Evolutionary conservation across 2,797 vertebrate genomes (phyloP).

Genomic region (Pampus argenteus): DNA sequence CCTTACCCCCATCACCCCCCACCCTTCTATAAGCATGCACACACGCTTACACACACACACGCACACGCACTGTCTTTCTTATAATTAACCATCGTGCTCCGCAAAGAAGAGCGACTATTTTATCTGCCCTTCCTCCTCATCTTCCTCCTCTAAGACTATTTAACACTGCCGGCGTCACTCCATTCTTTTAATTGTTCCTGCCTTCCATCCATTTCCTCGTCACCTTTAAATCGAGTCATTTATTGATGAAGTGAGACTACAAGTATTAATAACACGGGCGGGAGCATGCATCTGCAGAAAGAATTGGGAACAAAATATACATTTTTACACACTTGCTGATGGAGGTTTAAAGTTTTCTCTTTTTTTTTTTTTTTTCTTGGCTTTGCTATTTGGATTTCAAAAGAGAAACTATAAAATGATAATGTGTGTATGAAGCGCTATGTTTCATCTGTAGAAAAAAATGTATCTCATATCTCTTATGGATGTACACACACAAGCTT

Average conservation of each 20-base stretch:
- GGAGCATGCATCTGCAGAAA: constrained; percentile 15
- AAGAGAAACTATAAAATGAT: constrained; percentile 2
- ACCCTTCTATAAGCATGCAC: constrained; percentile 2
- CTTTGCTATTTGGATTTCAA: constrained; percentile 7
- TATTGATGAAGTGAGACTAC: constrained; percentile 28
- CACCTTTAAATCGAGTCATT: constrained; percentile 44
- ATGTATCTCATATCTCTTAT: background rate
- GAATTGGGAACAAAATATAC: background rate
- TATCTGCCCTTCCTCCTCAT: constrained; percentile 60
- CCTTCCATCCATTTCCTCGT: constrained; percentile 48
- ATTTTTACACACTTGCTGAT: constrained; percentile 13
- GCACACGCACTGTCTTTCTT: constrained; percentile 65
- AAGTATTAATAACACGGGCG: constrained; percentile 61
- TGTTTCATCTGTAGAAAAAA: constrained; percentile 8
- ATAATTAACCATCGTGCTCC: constrained; percentile 95
- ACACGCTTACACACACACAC: constrained; percentile 55
- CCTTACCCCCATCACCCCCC: constrained; percentile 80
- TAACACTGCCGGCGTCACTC: constrained; percentile 50
- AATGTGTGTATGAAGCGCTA: background rate
- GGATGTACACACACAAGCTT: background rate
- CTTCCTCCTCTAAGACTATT: constrained; percentile 51
- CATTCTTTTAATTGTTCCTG: constrained; percentile 42
- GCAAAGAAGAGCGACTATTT: constrained; percentile 81
- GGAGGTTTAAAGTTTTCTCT: constrained; percentile 13
- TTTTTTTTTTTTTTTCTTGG: background rate